These are phyloP conservation scores for Rallus limicola DNA, from an alignment of 2,113 vertebrate genomes.

Conservation along the genomic window DNA sequence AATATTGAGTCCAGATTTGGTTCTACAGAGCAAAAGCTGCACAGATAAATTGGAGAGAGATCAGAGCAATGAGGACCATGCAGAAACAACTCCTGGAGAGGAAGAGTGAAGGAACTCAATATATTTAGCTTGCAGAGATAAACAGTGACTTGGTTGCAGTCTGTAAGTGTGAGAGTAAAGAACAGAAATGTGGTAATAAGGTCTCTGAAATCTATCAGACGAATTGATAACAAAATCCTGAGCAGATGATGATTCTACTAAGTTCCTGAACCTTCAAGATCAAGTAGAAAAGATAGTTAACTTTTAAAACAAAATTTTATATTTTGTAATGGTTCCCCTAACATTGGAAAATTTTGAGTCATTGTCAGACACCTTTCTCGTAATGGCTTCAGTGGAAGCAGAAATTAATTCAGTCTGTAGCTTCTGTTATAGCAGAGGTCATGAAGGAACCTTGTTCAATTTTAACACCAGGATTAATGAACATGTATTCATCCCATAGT, in stretches of 20 bases:
- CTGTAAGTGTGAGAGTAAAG: background rate
- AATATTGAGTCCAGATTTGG: background rate
- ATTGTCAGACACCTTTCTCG: background rate
- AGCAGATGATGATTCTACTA: background rate
- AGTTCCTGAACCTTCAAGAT: background rate
- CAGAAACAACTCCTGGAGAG: background rate
- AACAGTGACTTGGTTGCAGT: background rate
- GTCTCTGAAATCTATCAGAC: background rate
- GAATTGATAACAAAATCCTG: background rate
- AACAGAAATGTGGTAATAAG: background rate
- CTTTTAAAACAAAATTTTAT: background rate
- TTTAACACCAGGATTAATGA: constrained; percentile 9
- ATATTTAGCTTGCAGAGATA: background rate
- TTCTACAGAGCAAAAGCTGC: background rate
- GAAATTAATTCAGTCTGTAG: background rate
- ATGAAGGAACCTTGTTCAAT: background rate
- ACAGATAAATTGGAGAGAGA: background rate
- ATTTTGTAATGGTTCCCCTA: background rate
- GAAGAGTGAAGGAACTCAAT: background rate
- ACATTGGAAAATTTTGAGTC: background rate
- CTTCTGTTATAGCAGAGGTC: background rate
- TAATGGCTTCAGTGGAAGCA: background rate
- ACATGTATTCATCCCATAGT: background rate
- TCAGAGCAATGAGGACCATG: rapidly evolving
- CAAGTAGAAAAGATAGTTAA: background rate